These are phyloP conservation scores for Andrena camellia DNA, from an alignment of 2,888 invertebrate genomes.

Conservation along the genomic window DNA sequence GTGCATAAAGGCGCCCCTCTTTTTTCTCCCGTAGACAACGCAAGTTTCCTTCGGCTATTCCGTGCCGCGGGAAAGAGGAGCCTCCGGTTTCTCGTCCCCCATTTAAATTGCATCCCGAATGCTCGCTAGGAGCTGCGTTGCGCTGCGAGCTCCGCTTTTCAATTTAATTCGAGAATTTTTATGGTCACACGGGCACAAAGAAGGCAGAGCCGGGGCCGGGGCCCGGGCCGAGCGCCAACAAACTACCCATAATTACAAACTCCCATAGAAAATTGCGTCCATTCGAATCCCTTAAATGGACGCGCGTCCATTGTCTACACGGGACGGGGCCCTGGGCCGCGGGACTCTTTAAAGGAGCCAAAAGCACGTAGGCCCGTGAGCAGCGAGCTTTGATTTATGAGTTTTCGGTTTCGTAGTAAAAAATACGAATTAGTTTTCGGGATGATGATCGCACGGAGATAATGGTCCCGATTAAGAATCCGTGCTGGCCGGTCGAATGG, in stretches of 20 bases:
- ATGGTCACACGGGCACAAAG: constrained; percentile 76
- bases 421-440: constrained; percentile 85
- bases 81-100: background rate
- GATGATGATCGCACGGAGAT: constrained; percentile 85
- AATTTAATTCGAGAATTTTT: constrained; percentile 83
- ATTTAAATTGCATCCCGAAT: background rate
- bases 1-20: constrained; percentile 20
- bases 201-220: constrained; percentile 51
- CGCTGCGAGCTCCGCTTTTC: constrained; percentile 64
- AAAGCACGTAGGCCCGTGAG: constrained; percentile 62
- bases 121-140: background rate
- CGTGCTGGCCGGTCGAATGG: constrained; percentile 70
- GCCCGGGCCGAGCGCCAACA: constrained; percentile 78
- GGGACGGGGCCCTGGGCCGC: constrained; percentile 45
- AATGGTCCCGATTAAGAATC: constrained; percentile 85
- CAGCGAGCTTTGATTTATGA: constrained; percentile 84
- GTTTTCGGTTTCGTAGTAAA: constrained; percentile 85
- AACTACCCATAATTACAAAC: constrained; percentile 85
- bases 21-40: background rate
- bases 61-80: background rate
- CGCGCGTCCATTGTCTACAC: constrained; percentile 81
- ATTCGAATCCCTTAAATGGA: constrained; percentile 85
- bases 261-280: constrained; percentile 85
- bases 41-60: constrained; percentile 9
- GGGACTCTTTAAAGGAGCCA: constrained; percentile 68